phyloP scores from a whole-genome alignment of 37 sponge, comb jelly and placozoan species.

The Aplysina aerophoba region DNA sequence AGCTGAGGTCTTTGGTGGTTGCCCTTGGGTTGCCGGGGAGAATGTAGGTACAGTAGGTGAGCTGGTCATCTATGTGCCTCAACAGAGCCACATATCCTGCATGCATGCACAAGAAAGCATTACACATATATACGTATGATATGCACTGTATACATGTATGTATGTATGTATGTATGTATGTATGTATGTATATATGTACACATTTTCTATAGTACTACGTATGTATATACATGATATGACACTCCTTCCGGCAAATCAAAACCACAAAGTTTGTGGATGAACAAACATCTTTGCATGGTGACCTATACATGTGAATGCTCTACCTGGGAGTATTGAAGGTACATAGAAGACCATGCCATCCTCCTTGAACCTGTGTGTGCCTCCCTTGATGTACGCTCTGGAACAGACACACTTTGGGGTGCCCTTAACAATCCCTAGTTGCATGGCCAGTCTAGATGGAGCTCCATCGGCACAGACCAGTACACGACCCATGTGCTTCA shows the following conservation, averaged over 20 bases:
- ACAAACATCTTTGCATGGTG: too few species aligned
- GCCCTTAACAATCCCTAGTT: slow-evolving; percentile 57
- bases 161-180: too few species aligned
- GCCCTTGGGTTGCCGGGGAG: slow-evolving; percentile 70
- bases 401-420: slow-evolving; percentile 59
- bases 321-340: slow-evolving; percentile 55
- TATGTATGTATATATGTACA: too few species aligned
- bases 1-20: slow-evolving; percentile 44
- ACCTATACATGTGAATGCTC: too few species aligned
- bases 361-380: slow-evolving; percentile 67
- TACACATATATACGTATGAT: too few species aligned
- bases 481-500: slow-evolving; percentile 49
- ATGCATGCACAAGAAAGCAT: background rate
- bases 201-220: too few species aligned
- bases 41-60: slow-evolving; percentile 61
- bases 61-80: slow-evolving; percentile 54
- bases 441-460: slow-evolving; percentile 46
- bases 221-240: too few species aligned
- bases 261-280: too few species aligned
- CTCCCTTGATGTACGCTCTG: slow-evolving; percentile 58
- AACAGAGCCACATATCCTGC: slow-evolving; percentile 62
- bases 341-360: slow-evolving; percentile 71
- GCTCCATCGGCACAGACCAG: slow-evolving; percentile 74
- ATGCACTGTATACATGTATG: too few species aligned
- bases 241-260: too few species aligned